These are phyloP conservation scores for Sitophilus oryzae DNA, from an alignment of 1,140 invertebrate genomes.

Conservation along the genomic window DNA sequence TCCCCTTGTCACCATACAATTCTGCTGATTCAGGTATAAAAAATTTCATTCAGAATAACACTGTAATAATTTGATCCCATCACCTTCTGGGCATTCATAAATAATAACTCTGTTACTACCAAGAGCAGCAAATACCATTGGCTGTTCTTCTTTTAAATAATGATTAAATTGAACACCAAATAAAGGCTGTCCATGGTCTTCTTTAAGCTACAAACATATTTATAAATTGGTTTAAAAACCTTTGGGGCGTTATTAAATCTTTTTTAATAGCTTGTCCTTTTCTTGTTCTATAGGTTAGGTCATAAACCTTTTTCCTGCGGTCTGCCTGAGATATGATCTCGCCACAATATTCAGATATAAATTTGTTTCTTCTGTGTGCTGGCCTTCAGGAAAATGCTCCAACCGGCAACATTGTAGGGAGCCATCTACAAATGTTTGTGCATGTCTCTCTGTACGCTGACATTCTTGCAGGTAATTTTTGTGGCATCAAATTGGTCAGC, in stretches of 20 bases:
- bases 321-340: slow-evolving; percentile 98
- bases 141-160: slow-evolving; percentile 75
- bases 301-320: slow-evolving; percentile 96
- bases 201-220: slow-evolving; percentile 73
- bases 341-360: slow-evolving; percentile 98
- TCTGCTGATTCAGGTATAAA: no score
- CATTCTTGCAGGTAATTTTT: slow-evolving; percentile 92
- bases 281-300: slow-evolving; percentile 67
- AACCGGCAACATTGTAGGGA: slow-evolving; percentile 96
- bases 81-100: slow-evolving; percentile 78
- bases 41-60: slow-evolving; percentile 93
- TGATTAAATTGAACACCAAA: slow-evolving; percentile 95
- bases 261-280: slow-evolving; percentile 62
- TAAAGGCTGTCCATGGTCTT: slow-evolving; percentile 88
- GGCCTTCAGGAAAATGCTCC: slow-evolving; percentile 97
- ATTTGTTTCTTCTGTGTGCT: slow-evolving; percentile 95
- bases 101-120: slow-evolving; percentile 91
- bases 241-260: slow-evolving; percentile 49
- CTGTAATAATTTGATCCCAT: slow-evolving; percentile 78
- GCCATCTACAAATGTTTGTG: slow-evolving; percentile 91
- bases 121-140: slow-evolving; percentile 87
- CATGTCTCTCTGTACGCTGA: slow-evolving; percentile 89
- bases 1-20: no score
- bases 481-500: slow-evolving; percentile 84
- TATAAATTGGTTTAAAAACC: slow-evolving; percentile 69